Base-by-base conservation (phyloP, 2,797 vertebrate genomes). In the Labeo calbasu region DNA sequence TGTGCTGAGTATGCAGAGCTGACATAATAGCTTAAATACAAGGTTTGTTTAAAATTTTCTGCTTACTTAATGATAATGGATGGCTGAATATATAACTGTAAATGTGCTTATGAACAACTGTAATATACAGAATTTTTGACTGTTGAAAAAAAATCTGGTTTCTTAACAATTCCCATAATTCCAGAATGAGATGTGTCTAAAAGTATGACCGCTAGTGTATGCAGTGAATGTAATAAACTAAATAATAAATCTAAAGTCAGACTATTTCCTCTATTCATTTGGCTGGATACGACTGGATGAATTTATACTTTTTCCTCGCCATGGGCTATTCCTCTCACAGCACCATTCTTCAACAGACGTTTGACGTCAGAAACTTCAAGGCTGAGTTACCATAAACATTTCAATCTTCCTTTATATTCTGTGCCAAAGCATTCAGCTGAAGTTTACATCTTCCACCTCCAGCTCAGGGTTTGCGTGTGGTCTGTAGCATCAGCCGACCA, bases 401-500 rank as follows among this genome's bases (percentile, higher is more conserved):
- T 51, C 12, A 75, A 10, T 65, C 46, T 75, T 72, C n/a, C 66
- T 81, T 57, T 61, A 61, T 61, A n/a, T 73, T 73, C 23, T n/a
- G 57, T 82, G 73, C 84, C 66, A 65, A 70, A 57, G 48, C 46
- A 13, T 63, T 71, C 25, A 61, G 4, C 70, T 81, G 71, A 25
- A 51, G 81, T 69, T 81, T 69, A 55, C 25, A 77, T 72, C 28
- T 72, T 82, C 32, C 32, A 32, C 72, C 21, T 68, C 72, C 46
- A 72, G 23, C 21, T 53, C 66, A 53, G 59, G 46, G 28, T 75
- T 66, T 77, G 84, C 78, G 84, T 86, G 84, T 86, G 84, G 84
- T 86, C 84, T 59, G 43, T 61, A 76, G 32, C 84, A 81, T 85
- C 85, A 73, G 85, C 66, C 12, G 21, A 43, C 81, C 85, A 83